These are phyloP conservation scores for Nestor notabilis DNA, from an alignment of 2,113 vertebrate species.

Conservation along the genomic window DNA sequence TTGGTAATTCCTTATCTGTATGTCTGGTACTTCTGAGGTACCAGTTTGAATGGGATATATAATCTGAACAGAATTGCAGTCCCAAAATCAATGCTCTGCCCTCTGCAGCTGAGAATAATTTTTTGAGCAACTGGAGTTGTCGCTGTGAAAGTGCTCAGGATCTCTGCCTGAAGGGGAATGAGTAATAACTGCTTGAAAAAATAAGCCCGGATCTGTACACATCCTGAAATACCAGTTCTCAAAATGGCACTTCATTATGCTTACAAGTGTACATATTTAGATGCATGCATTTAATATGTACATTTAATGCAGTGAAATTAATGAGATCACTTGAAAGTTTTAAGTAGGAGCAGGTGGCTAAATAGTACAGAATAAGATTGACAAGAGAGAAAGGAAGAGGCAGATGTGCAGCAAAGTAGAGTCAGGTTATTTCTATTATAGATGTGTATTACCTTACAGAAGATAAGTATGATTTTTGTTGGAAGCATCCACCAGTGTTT, in stretches of 20 bases:
- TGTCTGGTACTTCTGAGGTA: neutral
- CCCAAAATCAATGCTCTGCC: neutral
- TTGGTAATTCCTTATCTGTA: neutral
- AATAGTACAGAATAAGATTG: neutral
- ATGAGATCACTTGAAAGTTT: neutral
- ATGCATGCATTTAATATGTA: neutral
- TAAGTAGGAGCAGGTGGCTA: neutral
- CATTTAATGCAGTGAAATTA: neutral
- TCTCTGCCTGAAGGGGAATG: neutral
- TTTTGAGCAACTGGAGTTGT: neutral
- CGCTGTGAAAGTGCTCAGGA: neutral
- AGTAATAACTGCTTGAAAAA: neutral
- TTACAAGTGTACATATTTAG: neutral
- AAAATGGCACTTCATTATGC: neutral
- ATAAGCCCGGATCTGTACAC: neutral
- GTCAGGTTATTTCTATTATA: neutral
- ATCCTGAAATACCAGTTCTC: neutral
- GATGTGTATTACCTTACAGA: neutral
- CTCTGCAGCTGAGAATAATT: neutral
- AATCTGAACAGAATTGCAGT: neutral
- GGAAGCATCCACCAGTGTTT: neutral
- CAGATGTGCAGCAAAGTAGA: neutral
- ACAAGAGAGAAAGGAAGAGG: neutral
- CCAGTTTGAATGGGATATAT: neutral
- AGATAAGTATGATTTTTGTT: neutral